These are phyloP conservation scores for Drosophila sp. DNA, from an alignment of 1,140 invertebrate species.

Conservation along the genomic window DNA sequence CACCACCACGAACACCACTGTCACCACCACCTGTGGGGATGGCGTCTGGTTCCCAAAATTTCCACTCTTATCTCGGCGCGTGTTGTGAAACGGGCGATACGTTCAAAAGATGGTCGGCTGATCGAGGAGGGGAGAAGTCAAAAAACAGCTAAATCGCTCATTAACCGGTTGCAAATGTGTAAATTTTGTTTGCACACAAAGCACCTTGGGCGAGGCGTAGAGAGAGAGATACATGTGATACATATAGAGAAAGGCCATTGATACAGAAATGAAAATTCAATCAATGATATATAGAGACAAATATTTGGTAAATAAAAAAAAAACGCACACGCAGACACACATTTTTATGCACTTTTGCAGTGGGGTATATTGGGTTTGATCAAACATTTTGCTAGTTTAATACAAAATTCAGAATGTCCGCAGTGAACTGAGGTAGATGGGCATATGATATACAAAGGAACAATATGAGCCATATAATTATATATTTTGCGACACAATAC, in stretches of 20 bases:
- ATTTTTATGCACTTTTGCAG: too few relatives aligned
- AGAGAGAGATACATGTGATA: background rate
- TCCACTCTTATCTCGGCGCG: slow-evolving; percentile 61
- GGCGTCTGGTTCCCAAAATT: slow-evolving; percentile 52
- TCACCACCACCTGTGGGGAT: background rate
- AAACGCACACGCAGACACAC: background rate
- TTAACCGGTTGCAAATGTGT: slow-evolving; percentile 62
- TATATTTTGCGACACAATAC: too few relatives aligned
- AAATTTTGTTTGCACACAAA: slow-evolving; percentile 31
- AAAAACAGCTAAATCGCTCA: slow-evolving; percentile 71
- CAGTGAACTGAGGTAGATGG: too few relatives aligned
- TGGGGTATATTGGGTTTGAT: too few relatives aligned
- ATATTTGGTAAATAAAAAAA: slow-evolving; percentile 1
- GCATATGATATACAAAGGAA: too few relatives aligned
- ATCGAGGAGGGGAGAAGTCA: slow-evolving; percentile 31
- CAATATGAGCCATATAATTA: too few relatives aligned
- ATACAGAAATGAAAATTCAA: background rate
- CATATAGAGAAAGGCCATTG: slow-evolving; percentile 8
- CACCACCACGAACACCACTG: background rate
- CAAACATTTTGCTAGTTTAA: too few relatives aligned
- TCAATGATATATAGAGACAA: background rate
- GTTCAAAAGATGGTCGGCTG: background rate
- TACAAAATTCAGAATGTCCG: too few relatives aligned
- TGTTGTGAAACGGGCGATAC: slow-evolving; percentile 33
- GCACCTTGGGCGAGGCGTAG: slow-evolving; percentile 5